Evolutionary conservation across 2,113 vertebrate species (phyloP), one percentile per base, ranked within the genome.

Genomic region (Hydrolagus affinis): DNA sequence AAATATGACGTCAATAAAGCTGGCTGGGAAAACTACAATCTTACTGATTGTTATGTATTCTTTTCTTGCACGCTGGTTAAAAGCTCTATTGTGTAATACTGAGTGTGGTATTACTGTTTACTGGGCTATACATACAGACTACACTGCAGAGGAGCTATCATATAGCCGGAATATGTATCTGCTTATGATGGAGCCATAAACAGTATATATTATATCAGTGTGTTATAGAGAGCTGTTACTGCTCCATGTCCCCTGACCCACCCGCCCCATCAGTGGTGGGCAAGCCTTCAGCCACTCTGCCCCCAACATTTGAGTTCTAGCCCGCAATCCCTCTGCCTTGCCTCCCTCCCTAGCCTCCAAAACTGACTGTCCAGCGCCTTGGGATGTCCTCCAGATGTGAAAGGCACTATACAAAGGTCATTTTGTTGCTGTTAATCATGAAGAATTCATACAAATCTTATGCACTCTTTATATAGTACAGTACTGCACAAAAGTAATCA

Each of bases 1-100:
- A 66, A 83, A 32, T 23, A 14, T 83, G 78, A 83, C 62, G n/a
- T 83, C 78, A 83, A 68, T 66, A 83, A 68, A 28, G 23, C 66
- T 66, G 78, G 60, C 78, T 66, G 60, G 21, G 19, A 19, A 19
- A 74, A 10, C 32, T 74, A 32, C 21, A 66, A 30, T 68, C 60
- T 66, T 83, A 21, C 78, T 28, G 25, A 83, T 83, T 83, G 78
- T 83, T 25, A 59, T 30, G 17, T 68, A 64, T 66, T 83, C 30
- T 83, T 32, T 83, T 66, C 25, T 32, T 11, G 15, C 23, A 21
- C 21, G n/a, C n/a, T 68, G 19, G 19, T 28, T 10, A 21, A 66
- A 23, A 11, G 66, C 64, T 17, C 28, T 21, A 64, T 19, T 19
- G 8, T 28, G 62, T 25, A 80, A 80, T 9, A 62, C 21, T 7